These are phyloP conservation scores for Pachyramphus minor DNA, from an alignment of 2,113 vertebrate genomes.

Conservation along the genomic window DNA sequence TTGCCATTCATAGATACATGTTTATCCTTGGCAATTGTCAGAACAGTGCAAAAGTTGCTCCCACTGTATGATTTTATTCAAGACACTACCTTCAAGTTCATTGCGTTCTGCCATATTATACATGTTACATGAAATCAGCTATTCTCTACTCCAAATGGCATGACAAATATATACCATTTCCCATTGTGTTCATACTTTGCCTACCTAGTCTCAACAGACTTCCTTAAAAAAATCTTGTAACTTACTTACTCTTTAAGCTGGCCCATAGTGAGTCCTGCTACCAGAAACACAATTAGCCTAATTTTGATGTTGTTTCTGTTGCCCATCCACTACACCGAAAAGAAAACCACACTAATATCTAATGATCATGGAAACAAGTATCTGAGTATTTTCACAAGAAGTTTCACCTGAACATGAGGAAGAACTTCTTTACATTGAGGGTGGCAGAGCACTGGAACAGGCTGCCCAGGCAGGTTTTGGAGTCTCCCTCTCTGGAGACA, in stretches of 20 bases:
- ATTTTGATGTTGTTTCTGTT: not conserved
- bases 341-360: not conserved
- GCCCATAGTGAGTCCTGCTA: not conserved
- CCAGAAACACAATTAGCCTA: not conserved
- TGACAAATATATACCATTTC: not conserved
- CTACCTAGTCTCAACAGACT: not conserved
- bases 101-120: not conserved
- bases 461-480: accelerated
- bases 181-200: not conserved
- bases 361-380: not conserved
- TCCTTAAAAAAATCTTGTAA: not conserved
- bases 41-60: not conserved
- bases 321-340: not conserved
- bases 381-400: not conserved
- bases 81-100: not conserved
- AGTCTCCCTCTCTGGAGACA: not conserved
- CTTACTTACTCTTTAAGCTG: not conserved
- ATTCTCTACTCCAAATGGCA: not conserved
- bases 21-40: not conserved
- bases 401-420: not conserved
- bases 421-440: not conserved
- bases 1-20: not conserved
- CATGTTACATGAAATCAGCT: not conserved
- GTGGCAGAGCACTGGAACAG: not conserved
- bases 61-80: not conserved